A percentile compares a stretch with the other conserved stretches of the same genome.
These are phyloP conservation scores for Drosophila fulvimacula DNA, from an alignment of 2,888 invertebrate species.

Conservation along the genomic window DNA sequence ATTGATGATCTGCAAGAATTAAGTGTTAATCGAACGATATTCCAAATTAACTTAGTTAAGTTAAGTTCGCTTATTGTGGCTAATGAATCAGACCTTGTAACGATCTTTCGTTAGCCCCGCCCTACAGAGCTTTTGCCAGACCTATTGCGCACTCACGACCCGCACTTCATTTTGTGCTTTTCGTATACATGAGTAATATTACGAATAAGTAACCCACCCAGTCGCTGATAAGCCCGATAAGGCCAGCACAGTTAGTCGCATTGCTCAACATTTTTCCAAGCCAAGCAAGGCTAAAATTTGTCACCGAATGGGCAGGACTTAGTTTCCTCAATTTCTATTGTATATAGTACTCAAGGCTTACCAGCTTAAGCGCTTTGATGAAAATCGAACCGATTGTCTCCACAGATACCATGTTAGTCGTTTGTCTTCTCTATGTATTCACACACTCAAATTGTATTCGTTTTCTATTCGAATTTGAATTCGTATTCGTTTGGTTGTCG, in stretches of 20 bases:
- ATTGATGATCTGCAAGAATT: conserved; percentile 89
- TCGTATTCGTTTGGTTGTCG: conserved; percentile 71
- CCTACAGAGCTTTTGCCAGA: conserved; percentile 31
- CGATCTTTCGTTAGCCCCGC: conserved; percentile 39
- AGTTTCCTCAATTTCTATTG: neutral
- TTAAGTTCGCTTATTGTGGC: neutral
- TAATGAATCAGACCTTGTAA: conserved; percentile 31
- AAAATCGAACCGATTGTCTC: conserved; percentile 92
- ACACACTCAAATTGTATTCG: conserved; percentile 15
- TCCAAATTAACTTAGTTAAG: neutral
- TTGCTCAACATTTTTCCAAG: conserved; percentile 49
- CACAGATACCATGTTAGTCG: conserved; percentile 90
- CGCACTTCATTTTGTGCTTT: conserved; percentile 26
- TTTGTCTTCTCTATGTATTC: conserved; percentile 5
- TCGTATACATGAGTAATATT: conserved; percentile 64
- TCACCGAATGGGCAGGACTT: neutral
- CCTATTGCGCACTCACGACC: conserved; percentile 26
- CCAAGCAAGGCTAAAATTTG: neutral
- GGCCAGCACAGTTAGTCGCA: conserved; percentile 18
- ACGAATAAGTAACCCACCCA: conserved; percentile 37
- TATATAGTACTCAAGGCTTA: conserved; percentile 81
- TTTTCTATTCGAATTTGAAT: conserved; percentile 24
- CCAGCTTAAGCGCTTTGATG: conserved; percentile 93
- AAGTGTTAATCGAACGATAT: neutral
- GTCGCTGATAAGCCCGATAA: conserved; percentile 46